These are phyloP conservation scores for Vidua chalybeata DNA, from an alignment of 2,113 vertebrate genomes.

Conservation along the genomic window DNA sequence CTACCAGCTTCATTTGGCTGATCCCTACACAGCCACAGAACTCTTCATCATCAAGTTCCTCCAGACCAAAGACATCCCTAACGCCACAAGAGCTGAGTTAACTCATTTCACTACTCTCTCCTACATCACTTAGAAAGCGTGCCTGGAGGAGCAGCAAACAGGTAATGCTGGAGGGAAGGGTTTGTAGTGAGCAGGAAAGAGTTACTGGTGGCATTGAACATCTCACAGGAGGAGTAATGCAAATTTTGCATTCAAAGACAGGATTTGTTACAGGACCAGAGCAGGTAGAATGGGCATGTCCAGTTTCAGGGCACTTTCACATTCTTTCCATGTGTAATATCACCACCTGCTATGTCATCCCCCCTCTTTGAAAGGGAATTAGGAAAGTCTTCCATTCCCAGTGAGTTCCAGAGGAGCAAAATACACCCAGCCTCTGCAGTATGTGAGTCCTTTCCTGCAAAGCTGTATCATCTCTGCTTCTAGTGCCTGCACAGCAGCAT, in stretches of 20 bases:
- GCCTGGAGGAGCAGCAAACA: not conserved
- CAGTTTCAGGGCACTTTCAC: not conserved
- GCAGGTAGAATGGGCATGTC: not conserved
- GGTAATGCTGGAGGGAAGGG: not conserved
- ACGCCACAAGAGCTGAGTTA: not conserved
- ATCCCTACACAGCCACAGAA: not conserved
- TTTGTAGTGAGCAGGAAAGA: not conserved
- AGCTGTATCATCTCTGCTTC: not conserved
- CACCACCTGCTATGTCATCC: not conserved
- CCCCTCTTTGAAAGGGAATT: not conserved
- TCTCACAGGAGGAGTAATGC: not conserved
- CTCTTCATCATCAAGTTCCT: not conserved
- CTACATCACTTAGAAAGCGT: not conserved
- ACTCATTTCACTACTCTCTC: not conserved
- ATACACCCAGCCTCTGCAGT: not conserved
- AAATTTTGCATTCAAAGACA: not conserved
- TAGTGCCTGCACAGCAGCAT: not conserved
- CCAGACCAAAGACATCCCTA: not conserved
- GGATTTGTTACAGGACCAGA: not conserved
- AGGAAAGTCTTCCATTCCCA: not conserved
- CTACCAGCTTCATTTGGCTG: not conserved
- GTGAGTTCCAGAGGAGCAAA: not conserved
- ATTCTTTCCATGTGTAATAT: not conserved
- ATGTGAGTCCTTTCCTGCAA: not conserved
- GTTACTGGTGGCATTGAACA: not conserved